Conservation (phyloP, 2,888 invertebrate species). For the Apeira syringaria region DNA sequence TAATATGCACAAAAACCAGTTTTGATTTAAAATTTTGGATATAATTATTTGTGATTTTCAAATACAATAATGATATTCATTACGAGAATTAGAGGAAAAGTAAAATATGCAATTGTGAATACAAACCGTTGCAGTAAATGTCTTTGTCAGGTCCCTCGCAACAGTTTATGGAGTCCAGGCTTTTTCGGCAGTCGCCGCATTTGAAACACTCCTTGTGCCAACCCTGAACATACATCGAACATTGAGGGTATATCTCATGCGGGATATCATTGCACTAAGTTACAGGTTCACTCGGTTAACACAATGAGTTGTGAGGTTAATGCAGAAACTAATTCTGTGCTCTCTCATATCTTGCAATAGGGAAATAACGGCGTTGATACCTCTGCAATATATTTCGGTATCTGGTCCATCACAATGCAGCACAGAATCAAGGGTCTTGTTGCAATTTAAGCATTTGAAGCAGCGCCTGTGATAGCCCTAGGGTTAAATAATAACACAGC, state of each 20-base stretch:
- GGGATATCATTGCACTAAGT: constrained; percentile 39
- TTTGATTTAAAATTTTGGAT: constrained; percentile 8
- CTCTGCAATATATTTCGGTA: constrained; percentile 95
- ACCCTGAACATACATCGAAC: constrained; percentile 85
- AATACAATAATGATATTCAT: constrained; percentile 10
- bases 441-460: constrained; percentile 94
- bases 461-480: constrained; percentile 95
- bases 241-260: constrained; percentile 67
- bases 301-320: constrained; percentile 63
- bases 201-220: constrained; percentile 98
- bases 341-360: constrained; percentile 35
- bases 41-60: not conserved
- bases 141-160: constrained; percentile 97
- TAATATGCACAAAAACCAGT: constrained; percentile 31
- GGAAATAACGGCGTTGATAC: constrained; percentile 76
- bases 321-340: constrained; percentile 45
- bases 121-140: constrained; percentile 97
- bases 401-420: constrained; percentile 97
- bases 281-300: constrained; percentile 63
- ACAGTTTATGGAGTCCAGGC: constrained; percentile 95
- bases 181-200: constrained; percentile 93
- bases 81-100: not conserved
- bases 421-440: constrained; percentile 93
- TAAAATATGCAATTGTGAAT: constrained; percentile 23
- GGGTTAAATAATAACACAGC: constrained; percentile 49